Conservation (phyloP, 1,140 invertebrate species). For the Drosophila auraria region DNA sequence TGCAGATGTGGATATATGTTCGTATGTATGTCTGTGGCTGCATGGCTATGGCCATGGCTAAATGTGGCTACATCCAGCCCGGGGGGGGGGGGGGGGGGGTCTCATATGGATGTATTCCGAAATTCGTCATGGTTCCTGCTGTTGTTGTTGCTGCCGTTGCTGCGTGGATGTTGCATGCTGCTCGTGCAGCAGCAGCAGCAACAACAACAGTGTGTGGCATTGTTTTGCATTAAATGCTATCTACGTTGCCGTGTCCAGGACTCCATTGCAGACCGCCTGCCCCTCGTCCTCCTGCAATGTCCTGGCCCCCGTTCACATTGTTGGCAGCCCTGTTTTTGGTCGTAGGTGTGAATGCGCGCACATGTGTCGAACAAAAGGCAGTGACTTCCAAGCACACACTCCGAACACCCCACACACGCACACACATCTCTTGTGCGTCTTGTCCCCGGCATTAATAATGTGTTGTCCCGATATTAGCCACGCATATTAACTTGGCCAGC, state of each 20-base stretch:
- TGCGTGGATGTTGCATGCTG: slow-evolving; percentile 30
- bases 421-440: slow-evolving; percentile 11
- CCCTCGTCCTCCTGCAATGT: neutral
- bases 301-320: slow-evolving; percentile 6
- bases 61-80: slow-evolving; percentile 7
- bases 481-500: slow-evolving; percentile 73
- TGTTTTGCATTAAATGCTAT: slow-evolving; percentile 78
- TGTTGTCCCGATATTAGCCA: slow-evolving; percentile 74
- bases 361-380: slow-evolving; percentile 79
- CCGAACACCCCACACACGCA: neutral
- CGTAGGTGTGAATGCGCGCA: slow-evolving; percentile 80
- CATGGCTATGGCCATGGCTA: slow-evolving; percentile 14
- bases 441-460: slow-evolving; percentile 75
- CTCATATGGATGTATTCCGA: slow-evolving; percentile 1
- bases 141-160: slow-evolving; percentile 16
- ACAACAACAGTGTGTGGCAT: slow-evolving; percentile 47
- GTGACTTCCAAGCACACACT: slow-evolving; percentile 26
- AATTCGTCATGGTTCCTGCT: slow-evolving; percentile 68
- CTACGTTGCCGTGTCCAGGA: slow-evolving; percentile 65
- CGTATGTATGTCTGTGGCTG: slow-evolving; percentile 16
- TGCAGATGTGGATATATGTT: slow-evolving; percentile 64
- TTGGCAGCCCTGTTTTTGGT: slow-evolving; percentile 56
- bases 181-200: slow-evolving; percentile 12
- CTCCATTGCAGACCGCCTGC: neutral
- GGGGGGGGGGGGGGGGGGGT: neutral